These are phyloP conservation scores for Xestia rhomboidea DNA, from an alignment of 2,888 invertebrate species.

Conservation along the genomic window DNA sequence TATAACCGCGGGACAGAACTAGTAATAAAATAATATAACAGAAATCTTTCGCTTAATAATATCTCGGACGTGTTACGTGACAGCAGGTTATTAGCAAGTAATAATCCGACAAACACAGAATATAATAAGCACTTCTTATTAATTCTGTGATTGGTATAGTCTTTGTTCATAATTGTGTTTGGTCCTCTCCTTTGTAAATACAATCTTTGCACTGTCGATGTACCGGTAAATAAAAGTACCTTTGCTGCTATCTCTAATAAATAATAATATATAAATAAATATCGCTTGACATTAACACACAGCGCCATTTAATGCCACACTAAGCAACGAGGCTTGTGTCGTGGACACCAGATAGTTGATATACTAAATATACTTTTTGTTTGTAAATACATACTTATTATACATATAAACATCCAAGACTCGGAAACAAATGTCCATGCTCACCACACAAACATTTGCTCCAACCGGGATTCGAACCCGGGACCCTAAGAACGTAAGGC, in stretches of 20 bases:
- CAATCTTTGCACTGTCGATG: background rate
- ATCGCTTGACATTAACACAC: no score
- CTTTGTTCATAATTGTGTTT: slow-evolving; percentile 22
- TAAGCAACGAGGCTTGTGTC: no score
- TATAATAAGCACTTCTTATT: slow-evolving; percentile 45
- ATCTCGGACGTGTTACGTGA: slow-evolving; percentile 17
- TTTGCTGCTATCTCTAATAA: background rate
- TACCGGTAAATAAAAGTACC: background rate
- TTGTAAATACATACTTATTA: no score
- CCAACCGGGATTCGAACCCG: no score
- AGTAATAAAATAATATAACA: background rate
- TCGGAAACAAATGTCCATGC: no score
- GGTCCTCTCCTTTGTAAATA: slow-evolving; percentile 12
- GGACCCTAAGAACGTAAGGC: no score
- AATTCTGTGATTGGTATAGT: slow-evolving; percentile 27
- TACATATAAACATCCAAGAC: no score
- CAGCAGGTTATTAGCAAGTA: slow-evolving; percentile 38
- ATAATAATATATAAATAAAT: no score
- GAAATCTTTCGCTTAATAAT: slow-evolving; percentile 21
- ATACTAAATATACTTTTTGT: no score
- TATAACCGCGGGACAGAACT: background rate
- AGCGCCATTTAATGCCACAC: no score
- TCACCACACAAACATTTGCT: no score
- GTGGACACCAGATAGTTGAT: no score
- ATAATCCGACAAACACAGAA: slow-evolving; percentile 43